Conservation (phyloP, 2,888 invertebrate species). For the Flexamia atlantica region DNA sequence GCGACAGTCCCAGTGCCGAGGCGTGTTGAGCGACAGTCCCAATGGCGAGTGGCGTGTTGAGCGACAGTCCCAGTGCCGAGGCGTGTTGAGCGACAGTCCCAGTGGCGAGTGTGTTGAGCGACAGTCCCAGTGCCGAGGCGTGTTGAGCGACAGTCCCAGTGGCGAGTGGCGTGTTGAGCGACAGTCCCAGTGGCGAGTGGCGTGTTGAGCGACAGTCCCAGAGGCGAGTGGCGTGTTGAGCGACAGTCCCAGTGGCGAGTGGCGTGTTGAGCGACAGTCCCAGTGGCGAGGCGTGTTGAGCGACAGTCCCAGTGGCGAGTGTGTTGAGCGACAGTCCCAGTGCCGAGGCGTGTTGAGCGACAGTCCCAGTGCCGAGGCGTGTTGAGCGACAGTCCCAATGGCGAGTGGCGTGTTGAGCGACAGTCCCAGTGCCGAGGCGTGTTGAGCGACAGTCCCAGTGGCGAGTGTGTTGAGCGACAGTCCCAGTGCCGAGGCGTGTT, state of each 20-base stretch:
- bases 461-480: background rate
- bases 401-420: background rate
- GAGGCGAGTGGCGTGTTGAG: too few species aligned
- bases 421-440: background rate
- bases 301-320: background rate
- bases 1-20: background rate
- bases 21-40: background rate
- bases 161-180: background rate
- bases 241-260: background rate
- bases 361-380: background rate
- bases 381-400: background rate
- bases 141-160: background rate
- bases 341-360: background rate
- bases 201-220: background rate
- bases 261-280: background rate
- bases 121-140: background rate
- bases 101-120: too few species aligned
- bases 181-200: background rate
- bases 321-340: background rate
- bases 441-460: background rate
- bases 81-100: too few species aligned
- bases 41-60: too few species aligned
- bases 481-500: background rate
- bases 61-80: too few species aligned
- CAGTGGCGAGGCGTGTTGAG: background rate